Conservation (phyloP, 2,888 invertebrate species). For the Trissolcus brochymenae region DNA sequence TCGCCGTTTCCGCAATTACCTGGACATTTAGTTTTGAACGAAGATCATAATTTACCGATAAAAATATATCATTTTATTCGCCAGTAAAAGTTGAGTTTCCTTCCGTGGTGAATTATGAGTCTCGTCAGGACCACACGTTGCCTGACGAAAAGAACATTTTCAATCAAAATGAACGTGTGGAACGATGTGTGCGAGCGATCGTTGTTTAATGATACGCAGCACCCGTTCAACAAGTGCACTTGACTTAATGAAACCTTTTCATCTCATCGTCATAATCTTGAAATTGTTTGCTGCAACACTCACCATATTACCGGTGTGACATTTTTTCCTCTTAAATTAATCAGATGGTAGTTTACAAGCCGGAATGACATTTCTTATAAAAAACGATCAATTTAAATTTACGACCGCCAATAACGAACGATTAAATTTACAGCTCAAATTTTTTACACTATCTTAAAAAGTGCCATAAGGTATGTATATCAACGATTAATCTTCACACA, state of each 20-base stretch:
- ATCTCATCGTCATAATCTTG: constrained; percentile 26
- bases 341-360: neutral
- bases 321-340: constrained; percentile 18
- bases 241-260: constrained; percentile 35
- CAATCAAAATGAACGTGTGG: constrained; percentile 2
- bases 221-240: constrained; percentile 38
- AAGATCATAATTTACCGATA: too few relatives aligned
- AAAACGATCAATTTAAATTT: too few relatives aligned
- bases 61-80: too few relatives aligned
- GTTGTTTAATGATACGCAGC: constrained; percentile 31
- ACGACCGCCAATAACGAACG: too few relatives aligned
- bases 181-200: constrained; percentile 10
- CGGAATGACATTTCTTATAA: too few relatives aligned
- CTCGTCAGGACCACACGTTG: neutral
- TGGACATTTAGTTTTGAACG: too few relatives aligned
- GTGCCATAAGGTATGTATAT: too few relatives aligned
- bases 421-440: too few relatives aligned
- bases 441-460: too few relatives aligned
- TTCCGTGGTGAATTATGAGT: neutral
- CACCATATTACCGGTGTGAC: too few relatives aligned
- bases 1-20: too few relatives aligned
- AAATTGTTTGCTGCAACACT: constrained; percentile 19
- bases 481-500: too few relatives aligned
- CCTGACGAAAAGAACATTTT: constrained; percentile 19
- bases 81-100: constrained; percentile 2